Conservation (phyloP, 2,888 invertebrate species). For the Leptodirus hochenwartii region DNA sequence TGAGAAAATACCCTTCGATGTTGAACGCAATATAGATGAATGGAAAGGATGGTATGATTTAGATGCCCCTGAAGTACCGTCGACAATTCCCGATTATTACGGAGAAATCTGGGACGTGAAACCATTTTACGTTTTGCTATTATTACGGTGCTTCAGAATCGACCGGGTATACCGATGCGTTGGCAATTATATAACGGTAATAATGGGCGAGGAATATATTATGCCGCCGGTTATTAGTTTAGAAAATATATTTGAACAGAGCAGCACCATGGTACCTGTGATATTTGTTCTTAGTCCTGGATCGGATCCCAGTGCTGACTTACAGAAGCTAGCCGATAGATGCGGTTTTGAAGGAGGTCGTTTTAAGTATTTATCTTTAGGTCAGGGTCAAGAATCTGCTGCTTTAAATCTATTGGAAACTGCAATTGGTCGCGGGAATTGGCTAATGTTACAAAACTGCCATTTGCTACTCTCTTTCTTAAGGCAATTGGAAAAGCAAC, state of each 20-base stretch:
- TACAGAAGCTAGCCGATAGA: constrained; percentile 60
- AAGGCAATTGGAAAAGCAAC: constrained; percentile 59
- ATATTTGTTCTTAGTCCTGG: constrained; percentile 89
- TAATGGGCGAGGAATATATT: constrained; percentile 77
- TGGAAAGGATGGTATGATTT: constrained; percentile 69
- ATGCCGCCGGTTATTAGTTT: constrained; percentile 77
- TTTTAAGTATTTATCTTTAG: constrained; percentile 77
- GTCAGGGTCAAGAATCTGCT: constrained; percentile 84
- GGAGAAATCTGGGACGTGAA: constrained; percentile 28
- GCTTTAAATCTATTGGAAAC: constrained; percentile 50
- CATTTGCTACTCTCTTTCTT: constrained; percentile 70
- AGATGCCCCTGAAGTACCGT: constrained; percentile 58
- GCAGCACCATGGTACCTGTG: constrained; percentile 65
- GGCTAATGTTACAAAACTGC: constrained; percentile 88
- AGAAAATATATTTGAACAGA: constrained; percentile 70
- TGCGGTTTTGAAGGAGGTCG: constrained; percentile 52
- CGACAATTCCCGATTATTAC: constrained; percentile 56
- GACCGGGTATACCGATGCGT: constrained; percentile 79
- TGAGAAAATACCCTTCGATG: constrained; percentile 40
- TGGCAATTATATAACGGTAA: constrained; percentile 59
- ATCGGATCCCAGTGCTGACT: constrained; percentile 77
- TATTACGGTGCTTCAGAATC: constrained; percentile 75
- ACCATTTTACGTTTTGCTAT: constrained; percentile 59
- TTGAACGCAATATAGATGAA: constrained; percentile 30
- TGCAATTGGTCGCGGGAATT: constrained; percentile 60